Base-by-base conservation (phyloP, 1,140 invertebrate species). In the Trachymyrmex septentrionalis region DNA sequence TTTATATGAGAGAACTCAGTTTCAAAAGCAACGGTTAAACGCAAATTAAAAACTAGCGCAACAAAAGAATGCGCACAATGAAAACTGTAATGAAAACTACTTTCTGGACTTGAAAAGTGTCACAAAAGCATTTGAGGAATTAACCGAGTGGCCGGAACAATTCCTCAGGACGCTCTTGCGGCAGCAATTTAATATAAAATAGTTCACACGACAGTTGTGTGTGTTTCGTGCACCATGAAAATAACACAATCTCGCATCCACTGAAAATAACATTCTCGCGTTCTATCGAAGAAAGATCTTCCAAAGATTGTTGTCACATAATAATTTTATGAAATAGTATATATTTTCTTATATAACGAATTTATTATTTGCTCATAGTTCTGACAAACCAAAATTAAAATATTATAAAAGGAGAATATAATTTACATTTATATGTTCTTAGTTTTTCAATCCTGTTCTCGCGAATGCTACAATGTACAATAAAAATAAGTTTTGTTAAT, bases 181-280 rank as follows among this genome's bases (percentile, higher is more conserved):
- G 38, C 78, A 59, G 53, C 80, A 75, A 84, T 84, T 75, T 84
- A 75, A 38, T 75, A 19, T 30, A 84, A 84, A 84, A 84, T 84
- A 73, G 38, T 84, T 82, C 24, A n/a, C 80, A 21, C 53, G 30
- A 44, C 67, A 73, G 34, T 38, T 38, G 34, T 38, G 34, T 34
- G 34, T 38, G n/a, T 53, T 73, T 82, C 67, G 67, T 69, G 38
- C 50, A 30, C 55, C 34, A 7, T 30, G 14, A 73, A 82, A 82
- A 61, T 72, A 73, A 82, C 34, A 59, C 34, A 48, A 7, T 14
- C 19, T 14, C 3, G 7, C n/a, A 27, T 53, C 10, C 12, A 19
- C 12, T 10, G 27, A 76, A 76, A 75, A 55, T 34, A 73, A 59
- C 19, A 55, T 44, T 69, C 44, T 24, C 55, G 14, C n/a, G 34